Base-by-base conservation (phyloP, 2,888 invertebrate species). In the Exephanes ischioxanthus region DNA sequence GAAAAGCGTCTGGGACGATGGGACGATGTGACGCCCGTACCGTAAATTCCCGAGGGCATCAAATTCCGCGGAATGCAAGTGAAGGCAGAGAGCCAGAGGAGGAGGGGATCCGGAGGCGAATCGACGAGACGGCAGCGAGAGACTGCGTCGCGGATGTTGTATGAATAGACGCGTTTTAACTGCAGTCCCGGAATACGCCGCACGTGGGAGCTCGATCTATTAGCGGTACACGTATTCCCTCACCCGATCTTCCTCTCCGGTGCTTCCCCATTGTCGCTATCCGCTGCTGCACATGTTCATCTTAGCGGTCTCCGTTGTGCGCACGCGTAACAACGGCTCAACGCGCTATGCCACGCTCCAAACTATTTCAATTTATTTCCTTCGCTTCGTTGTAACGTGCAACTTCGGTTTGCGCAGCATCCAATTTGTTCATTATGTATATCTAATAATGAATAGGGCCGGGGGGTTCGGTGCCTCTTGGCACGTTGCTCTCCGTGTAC, bases 31-130 rank as follows among this genome's bases (percentile, higher is more conserved):
- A 73, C 53, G 58, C 37, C 7, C 16, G 30, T n/a, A 33, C 41
- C 45, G 67, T 53, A 67, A 73, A 22, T 80, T 80, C 71, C 51
- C 51, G 63, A 48, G 70, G 41, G 71, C 48, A 80, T 80, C 72
- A 63, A 71, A 80, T 80, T 80, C 71, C 26, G 26, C 33, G 41
- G 51, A 71, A 80, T 71, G 51, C 51, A 58, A 58, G 26, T 58
- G 58, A 58, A 26, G 26, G 26, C 16, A 11, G 68, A 68, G 63
- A 63, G 33, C 16, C n/a, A 51, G 37, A n/a, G 7, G 6, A 7
- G 9, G 41, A 9, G 45, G n/a, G 11, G 26, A 26, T 22, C 11
- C 58, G 14, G 5, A 19, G 19, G 26, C 61, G n/a, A 55, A 37
- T 22, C 19, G 41, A 37, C 11, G 11, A 58, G 41, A 72, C 19